Conservation (phyloP, 2,113 vertebrate species). For the Tonatia bakeri region DNA sequence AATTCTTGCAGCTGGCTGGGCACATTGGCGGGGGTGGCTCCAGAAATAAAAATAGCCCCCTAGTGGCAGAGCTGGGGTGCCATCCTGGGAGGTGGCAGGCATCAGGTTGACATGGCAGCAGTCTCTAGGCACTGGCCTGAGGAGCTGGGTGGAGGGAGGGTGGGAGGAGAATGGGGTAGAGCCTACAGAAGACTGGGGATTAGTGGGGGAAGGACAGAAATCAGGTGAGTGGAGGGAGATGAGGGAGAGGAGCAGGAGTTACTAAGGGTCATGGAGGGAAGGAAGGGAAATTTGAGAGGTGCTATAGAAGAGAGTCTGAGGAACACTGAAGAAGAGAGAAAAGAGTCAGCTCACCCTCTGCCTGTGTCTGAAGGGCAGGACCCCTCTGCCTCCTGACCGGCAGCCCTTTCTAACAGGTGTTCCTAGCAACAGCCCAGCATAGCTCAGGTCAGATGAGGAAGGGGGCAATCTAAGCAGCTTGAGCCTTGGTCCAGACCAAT, state of each 20-base stretch:
- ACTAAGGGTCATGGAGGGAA: not conserved
- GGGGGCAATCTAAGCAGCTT: not conserved
- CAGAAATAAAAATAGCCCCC: slow-evolving; percentile 69
- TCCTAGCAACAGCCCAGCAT: slow-evolving; percentile 6
- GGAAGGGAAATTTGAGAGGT: not conserved
- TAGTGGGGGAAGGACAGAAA: not conserved
- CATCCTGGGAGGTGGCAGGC: slow-evolving; percentile 40
- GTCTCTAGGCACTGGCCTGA: not conserved
- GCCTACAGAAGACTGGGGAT: not conserved
- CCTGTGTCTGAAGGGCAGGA: not conserved
- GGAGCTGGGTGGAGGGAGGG: not conserved
- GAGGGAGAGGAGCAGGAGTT: not conserved
- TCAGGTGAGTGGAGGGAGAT: not conserved
- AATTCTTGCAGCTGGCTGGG: slow-evolving; percentile 62
- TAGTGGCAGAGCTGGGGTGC: slow-evolving; percentile 56
- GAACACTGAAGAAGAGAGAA: not conserved
- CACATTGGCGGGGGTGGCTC: slow-evolving; percentile 70
- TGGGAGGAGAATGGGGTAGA: not conserved
- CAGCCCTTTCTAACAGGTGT: slow-evolving; percentile 21
- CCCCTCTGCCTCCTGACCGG: not conserved
- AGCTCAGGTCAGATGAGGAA: not conserved
- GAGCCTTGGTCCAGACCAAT: not conserved
- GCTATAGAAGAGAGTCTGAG: not conserved
- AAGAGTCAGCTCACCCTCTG: not conserved
- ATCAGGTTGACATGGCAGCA: slow-evolving; percentile 51